These are phyloP conservation scores for Lichenostomus cassidix DNA, from an alignment of 2,113 vertebrate species.

Conservation along the genomic window DNA sequence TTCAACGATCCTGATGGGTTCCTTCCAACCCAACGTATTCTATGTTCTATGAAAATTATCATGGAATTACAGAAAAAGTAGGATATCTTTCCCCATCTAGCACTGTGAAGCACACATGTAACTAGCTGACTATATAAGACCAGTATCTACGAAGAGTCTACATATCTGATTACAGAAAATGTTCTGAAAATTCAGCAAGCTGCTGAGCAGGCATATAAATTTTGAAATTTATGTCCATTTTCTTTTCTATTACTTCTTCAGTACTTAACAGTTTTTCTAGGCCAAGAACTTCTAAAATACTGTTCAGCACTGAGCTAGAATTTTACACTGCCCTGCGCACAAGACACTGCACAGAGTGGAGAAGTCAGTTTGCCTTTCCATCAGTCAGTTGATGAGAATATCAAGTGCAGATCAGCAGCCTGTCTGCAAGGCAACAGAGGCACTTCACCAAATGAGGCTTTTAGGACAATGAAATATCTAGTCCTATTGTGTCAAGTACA, in stretches of 20 bases:
- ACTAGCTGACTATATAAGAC: background rate
- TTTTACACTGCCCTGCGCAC: background rate
- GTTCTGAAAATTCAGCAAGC: background rate
- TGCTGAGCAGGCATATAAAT: background rate
- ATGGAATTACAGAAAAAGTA: background rate
- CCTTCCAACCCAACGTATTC: background rate
- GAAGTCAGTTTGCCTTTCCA: background rate
- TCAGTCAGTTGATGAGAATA: background rate
- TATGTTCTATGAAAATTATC: background rate
- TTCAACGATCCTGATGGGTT: accelerated
- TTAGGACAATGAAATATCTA: background rate
- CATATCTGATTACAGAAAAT: background rate
- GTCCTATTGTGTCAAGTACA: background rate
- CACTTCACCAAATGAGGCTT: background rate
- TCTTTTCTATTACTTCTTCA: background rate
- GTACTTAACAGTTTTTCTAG: background rate
- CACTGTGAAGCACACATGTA: background rate
- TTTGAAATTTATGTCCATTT: background rate
- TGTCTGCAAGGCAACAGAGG: background rate
- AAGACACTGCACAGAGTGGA: background rate
- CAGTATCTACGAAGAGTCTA: background rate
- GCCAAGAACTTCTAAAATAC: background rate
- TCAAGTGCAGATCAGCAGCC: background rate
- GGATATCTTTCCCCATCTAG: background rate
- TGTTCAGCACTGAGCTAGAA: background rate